A percentile compares a stretch with the other conserved stretches of the same genome.
Evolutionary conservation across 2,113 vertebrate species (phyloP).

Genomic region (Oxyruncus cristatus): DNA sequence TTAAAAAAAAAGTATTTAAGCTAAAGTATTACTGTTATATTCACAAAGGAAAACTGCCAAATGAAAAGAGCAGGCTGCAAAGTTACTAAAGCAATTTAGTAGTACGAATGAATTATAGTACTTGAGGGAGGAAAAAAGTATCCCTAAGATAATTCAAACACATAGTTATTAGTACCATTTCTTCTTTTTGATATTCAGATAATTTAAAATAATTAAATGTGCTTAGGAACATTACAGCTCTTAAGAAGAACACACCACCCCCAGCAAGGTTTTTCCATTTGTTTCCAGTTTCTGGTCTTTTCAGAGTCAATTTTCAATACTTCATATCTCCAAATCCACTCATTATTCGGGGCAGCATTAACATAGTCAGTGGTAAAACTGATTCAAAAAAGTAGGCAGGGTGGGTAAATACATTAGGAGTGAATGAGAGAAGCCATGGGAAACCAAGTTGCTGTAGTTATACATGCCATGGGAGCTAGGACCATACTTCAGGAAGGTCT

Average conservation of each 20-base stretch:
- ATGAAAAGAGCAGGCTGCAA: background rate
- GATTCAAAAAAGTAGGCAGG: background rate
- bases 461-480: background rate
- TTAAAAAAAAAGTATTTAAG: background rate
- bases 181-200: background rate
- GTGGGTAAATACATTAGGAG: conserved; percentile 40
- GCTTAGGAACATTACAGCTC: background rate
- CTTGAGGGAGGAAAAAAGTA: background rate
- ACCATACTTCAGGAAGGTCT: conserved; percentile 28
- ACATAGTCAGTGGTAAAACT: background rate
- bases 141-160: background rate
- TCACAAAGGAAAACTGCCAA: background rate
- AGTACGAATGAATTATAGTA: background rate
- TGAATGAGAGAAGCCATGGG: conserved; percentile 12
- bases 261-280: background rate
- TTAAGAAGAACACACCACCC: background rate
- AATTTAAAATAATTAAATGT: background rate
- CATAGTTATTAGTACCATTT: background rate
- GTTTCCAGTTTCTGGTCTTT: conserved; percentile 8
- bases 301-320: background rate
- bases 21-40: background rate
- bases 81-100: background rate
- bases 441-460: conserved; percentile 34
- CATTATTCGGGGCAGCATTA: background rate
- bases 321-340: background rate